Base-by-base conservation (phyloP, 2,797 vertebrate species). In the Xiphophorus birchmanni region DNA sequence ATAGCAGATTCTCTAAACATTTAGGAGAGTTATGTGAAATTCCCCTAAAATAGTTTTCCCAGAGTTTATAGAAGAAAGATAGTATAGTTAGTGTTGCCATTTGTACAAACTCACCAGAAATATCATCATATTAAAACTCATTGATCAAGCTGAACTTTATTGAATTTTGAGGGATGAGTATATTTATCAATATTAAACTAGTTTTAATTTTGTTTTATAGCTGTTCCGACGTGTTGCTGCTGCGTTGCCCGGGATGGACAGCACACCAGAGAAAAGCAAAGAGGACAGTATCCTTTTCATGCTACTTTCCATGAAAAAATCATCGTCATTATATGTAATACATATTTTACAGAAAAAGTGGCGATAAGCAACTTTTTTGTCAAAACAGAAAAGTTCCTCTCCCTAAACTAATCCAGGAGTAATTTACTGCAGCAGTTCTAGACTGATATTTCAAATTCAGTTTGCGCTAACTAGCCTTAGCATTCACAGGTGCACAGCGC, bases 201-300 rank as follows among this genome's bases (percentile, higher is more conserved):
- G 32, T 2, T 7, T 82, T 42, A 8, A 21, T 15, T 84, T 74
- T 84, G 52, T 90, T 84, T 92, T 0, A 1, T 73, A 97, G 96
- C 95, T 98, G 94, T 98, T 98, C 94, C 96, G 95, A 40, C 96
- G 95, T 75, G 96, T 98, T 77, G 97, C 97, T 86, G 97, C 97
- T 82, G 97, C 97, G 80, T 94, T 99, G 90, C 97, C 97, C 58
- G 97, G 96, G 78, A 97, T 97, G 97, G 97, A 97, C 82, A 98
- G 95, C 89, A 96, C 96, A 93, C 96, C 96, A 76, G 97, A 97
- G 93, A 97, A 97, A 80, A 97, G 97, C 96, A 97, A 97, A 97
- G 96, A 98, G 84, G 97, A 98, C 93, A 97, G 96, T 97, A 97
- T 98, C 97, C 96, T 97, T 96, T 87, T 77, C 1, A 76, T 75